Percentiles rank a stretch among this genome's conserved stretches.
phyloP scores from a whole-genome alignment of 2,888 invertebrate genomes.

The Caradrina clavipalpis region DNA sequence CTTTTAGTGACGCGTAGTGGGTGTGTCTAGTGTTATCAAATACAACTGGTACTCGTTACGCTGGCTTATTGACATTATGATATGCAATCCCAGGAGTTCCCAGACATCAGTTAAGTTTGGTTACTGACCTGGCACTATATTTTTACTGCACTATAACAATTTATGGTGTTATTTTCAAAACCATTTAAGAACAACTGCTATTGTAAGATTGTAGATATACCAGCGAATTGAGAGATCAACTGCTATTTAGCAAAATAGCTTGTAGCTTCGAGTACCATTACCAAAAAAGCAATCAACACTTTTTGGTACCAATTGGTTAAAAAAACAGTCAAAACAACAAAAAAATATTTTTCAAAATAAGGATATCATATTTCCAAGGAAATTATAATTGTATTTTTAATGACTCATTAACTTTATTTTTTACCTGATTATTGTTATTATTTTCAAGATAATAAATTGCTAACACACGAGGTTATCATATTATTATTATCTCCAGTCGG shows the following conservation, averaged over 20 bases:
- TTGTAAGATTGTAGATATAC: too few species aligned
- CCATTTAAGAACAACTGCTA: conserved; percentile 6
- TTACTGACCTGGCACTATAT: conserved; percentile 5
- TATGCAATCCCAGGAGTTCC: conserved; percentile 31
- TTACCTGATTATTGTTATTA: conserved; percentile 48
- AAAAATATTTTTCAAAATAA: too few species aligned
- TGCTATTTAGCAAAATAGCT: neutral
- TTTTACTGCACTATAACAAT: neutral
- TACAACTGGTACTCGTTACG: conserved; percentile 51
- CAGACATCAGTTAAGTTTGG: conserved; percentile 20
- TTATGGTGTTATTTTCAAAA: neutral
- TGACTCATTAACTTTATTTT: conserved; percentile 23
- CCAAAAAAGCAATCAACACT: neutral
- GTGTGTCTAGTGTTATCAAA: conserved; percentile 60
- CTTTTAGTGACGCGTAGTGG: conserved; percentile 60
- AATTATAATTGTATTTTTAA: conserved; percentile 2
- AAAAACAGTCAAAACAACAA: neutral
- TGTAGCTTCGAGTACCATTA: neutral
- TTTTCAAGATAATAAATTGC: conserved; percentile 30
- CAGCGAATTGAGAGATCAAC: neutral
- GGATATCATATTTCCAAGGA: neutral
- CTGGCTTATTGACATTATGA: conserved; percentile 49
- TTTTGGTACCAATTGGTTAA: neutral
- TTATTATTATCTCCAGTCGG: conserved; percentile 31
- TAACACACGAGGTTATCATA: conserved; percentile 58